These are phyloP conservation scores for Salvelinus alpinus DNA, from an alignment of 2,113 vertebrate species.

Conservation along the genomic window DNA sequence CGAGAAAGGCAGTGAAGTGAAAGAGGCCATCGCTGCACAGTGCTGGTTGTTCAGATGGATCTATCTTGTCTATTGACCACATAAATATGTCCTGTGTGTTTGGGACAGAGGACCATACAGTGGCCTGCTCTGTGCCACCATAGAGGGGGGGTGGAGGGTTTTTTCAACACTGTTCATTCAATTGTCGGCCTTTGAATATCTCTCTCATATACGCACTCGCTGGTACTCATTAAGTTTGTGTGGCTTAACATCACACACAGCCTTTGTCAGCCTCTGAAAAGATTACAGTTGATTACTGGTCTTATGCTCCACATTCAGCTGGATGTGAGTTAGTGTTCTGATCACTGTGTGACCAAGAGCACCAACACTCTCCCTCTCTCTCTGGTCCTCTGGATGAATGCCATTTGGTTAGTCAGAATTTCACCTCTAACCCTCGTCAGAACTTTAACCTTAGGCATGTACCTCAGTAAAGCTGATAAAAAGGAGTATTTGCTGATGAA, in stretches of 20 bases:
- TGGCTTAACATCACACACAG: neutral
- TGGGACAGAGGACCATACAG: too few relatives aligned
- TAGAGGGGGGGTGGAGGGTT: too few relatives aligned
- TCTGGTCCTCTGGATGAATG: neutral
- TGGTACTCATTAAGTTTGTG: neutral
- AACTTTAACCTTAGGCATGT: too few relatives aligned
- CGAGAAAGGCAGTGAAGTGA: constrained; percentile 37
- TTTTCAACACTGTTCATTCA: neutral
- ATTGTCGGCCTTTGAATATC: neutral
- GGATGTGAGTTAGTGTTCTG: neutral
- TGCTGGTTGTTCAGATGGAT: constrained; percentile 15
- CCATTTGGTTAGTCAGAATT: neutral
- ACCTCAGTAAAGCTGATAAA: too few relatives aligned
- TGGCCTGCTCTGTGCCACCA: too few relatives aligned
- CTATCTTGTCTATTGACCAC: too few relatives aligned
- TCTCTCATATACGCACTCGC: neutral
- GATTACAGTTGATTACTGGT: neutral
- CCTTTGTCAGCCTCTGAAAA: neutral
- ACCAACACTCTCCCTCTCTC: neutral
- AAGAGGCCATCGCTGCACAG: constrained; percentile 22
- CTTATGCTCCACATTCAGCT: neutral
- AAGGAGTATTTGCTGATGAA: too few relatives aligned
- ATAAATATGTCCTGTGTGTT: neutral
- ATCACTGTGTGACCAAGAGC: constrained; percentile 2
- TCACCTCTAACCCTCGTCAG: too few relatives aligned